Evolutionary conservation across 2,113 vertebrate species (phyloP), one percentile per base, ranked within the genome.

Genomic region (Caracal caracal): DNA sequence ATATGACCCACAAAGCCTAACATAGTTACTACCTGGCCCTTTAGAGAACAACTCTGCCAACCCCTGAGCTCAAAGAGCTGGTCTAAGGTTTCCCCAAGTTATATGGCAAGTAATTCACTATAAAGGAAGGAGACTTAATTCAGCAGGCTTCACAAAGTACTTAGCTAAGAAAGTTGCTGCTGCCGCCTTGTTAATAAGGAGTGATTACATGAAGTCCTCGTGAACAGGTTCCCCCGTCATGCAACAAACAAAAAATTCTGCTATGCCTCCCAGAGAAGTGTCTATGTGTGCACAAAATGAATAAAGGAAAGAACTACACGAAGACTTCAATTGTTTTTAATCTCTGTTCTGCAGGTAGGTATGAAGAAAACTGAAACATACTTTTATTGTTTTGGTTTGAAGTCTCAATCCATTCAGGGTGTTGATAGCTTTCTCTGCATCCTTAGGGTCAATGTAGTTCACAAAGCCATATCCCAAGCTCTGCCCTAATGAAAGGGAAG

Each of bases 341-440:
- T 66, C 33, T 91, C 51, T 83, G 19, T 61, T 83, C 37, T 94
- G 33, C 12, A 85, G 91, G 37, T 22, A 96, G 24, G 90, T 70
- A 75, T 47, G 28, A 73, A 66, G 88, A 20, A 86, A 17, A 30
- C 3, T 13, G n/a, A 24, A 93, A 98, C 99, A 96, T 99, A 99
- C 99, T 99, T 99, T 99, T 98, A 99, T 99, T 97, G 99, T 99
- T 99, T 99, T 99, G 97, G 99, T 99, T 98, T 99, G 99, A 98
- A 99, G 99, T 99, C 99, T 99, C 98, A 99, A 98, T 98, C 99
- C 99, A 96, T 99, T 99, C 98, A 99, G 98, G 35, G 99, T 99
- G 98, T 99, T 99, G 98, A 99, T 99, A 96, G 99, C 99, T 98
- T 99, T 99, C 97, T 99, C 99, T 13, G 99, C 99, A 97, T 99